Evolutionary conservation across 2,113 vertebrate species (phyloP), one percentile per base, ranked within the genome.

Genomic region (Barnardius zonarius): DNA sequence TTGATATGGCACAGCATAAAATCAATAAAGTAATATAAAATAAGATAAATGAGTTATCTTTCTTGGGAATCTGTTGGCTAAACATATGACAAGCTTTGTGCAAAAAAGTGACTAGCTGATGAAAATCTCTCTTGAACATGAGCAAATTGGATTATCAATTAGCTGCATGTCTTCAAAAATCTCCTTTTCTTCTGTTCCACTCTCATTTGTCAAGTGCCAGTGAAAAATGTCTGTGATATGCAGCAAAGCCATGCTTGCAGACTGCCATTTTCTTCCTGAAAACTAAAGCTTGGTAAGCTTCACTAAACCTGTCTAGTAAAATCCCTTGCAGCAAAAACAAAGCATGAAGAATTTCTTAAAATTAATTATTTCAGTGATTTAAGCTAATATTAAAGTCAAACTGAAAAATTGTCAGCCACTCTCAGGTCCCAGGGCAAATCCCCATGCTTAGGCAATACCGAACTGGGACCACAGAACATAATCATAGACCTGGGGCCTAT

Each of bases 131-230:
- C 90, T 80, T 94, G 88, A 96, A 88, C 57, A 86, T 28, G 76
- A 92, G 61, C 39, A 97, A 95, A 96, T 80, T 94, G 94, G 78
- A 96, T 95, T 95, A 97, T 95, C 95, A 97, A 95, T 97, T 97
- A 96, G 59, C 62, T 5, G 4, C 83, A 57, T 92, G 83, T 91
- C 86, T 94, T 88, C 43, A 95, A 61, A 91, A 90, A 44, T 86
- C 59, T 77, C 37, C 73, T 94, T 88, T 94, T 83, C 78, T 91
- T 93, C 57, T 69, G 75, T 83, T 91, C 52, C 15, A 69, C 37
- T 73, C 69, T 95, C 88, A 95, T 96, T 96, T 96, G 69, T 97
- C 95, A 96, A 96, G 20, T 92, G 76, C 33, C 69, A 88, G 51
- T 25, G 15, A 90, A 82, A 95, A 93, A 88, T 52, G 9, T 25